Percentiles rank a stretch among this genome's conserved stretches.
These are phyloP conservation scores for Agonopterix alstromeriana DNA, from an alignment of 2,888 invertebrate species.

Conservation along the genomic window DNA sequence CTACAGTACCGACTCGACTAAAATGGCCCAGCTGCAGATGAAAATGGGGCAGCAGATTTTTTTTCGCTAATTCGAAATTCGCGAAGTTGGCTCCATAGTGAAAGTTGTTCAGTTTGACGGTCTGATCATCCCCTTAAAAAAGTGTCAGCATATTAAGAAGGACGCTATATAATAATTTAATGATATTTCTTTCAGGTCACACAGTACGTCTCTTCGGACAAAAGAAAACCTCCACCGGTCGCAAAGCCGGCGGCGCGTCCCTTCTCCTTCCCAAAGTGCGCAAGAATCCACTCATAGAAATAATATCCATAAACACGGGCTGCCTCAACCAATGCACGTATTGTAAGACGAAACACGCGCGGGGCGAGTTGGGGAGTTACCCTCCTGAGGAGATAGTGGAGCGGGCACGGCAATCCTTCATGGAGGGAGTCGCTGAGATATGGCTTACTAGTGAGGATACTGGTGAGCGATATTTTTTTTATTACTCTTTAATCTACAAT, in stretches of 20 bases:
- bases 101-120: no score
- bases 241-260: constrained; percentile 91
- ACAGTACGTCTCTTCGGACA: constrained; percentile 85
- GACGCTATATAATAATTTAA: no score
- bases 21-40: no score
- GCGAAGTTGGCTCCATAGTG: no score
- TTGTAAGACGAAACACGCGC: constrained; percentile 98
- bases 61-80: no score
- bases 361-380: constrained; percentile 98
- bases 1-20: no score
- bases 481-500: not conserved
- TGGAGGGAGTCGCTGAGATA: constrained; percentile 95
- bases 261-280: constrained; percentile 94
- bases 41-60: no score
- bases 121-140: no score
- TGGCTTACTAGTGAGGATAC: constrained; percentile 99
- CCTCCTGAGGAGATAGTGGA: constrained; percentile 92
- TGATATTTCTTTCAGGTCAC: constrained; percentile 69
- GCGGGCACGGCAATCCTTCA: constrained; percentile 90
- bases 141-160: no score
- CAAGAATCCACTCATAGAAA: constrained; percentile 97
- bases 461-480: constrained; percentile 63
- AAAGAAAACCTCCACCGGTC: constrained; percentile 87
- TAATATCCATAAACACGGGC: constrained; percentile 96
- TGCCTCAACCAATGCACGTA: constrained; percentile 99